phyloP scores from a whole-genome alignment of 2,797 vertebrate genomes.

The Phalloptychus januarius region DNA sequence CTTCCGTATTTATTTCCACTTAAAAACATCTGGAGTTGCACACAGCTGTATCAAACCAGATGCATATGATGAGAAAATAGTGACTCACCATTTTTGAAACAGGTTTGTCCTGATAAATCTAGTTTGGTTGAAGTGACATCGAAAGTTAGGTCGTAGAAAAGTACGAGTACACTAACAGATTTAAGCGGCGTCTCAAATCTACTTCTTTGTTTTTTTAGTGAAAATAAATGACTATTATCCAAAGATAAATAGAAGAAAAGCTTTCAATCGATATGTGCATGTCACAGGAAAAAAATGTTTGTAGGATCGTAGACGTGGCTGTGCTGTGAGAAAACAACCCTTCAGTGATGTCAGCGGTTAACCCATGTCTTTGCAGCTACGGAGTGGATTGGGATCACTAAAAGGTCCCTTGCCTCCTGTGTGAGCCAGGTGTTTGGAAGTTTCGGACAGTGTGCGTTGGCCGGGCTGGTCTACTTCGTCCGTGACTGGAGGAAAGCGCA shows the following conservation, averaged over 20 bases:
- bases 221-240: neutral
- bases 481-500: constrained; percentile 83
- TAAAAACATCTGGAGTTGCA: neutral
- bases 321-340: neutral
- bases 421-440: constrained; percentile 65
- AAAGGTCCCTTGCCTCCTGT: constrained; percentile 73
- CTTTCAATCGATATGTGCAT: too few relatives aligned
- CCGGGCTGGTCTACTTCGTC: constrained; percentile 76
- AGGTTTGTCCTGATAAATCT: neutral
- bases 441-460: constrained; percentile 72
- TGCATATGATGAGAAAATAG: neutral
- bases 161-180: neutral
- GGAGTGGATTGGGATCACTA: constrained; percentile 82
- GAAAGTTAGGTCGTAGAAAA: neutral
- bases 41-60: neutral
- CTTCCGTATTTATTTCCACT: neutral
- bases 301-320: neutral
- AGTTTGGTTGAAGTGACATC: neutral
- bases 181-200: neutral
- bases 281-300: too few relatives aligned
- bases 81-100: neutral
- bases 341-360: constrained; percentile 3
- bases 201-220: neutral
- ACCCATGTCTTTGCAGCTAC: constrained; percentile 66
- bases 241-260: neutral